phyloP scores from a whole-genome alignment of 2,113 vertebrate species.

The Triplophysa siluroides region DNA sequence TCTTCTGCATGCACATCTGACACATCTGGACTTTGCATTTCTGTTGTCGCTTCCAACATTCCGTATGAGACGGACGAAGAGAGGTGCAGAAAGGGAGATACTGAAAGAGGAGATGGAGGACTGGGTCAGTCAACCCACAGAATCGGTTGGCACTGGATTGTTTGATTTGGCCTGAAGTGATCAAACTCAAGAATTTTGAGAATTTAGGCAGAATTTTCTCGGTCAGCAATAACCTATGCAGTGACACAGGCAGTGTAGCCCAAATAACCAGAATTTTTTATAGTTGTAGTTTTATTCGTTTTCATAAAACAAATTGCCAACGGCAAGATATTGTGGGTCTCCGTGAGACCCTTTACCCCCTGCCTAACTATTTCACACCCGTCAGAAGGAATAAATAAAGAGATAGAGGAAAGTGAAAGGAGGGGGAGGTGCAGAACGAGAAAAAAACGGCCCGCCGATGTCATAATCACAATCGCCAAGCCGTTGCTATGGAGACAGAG shows the following conservation, averaged over 20 bases:
- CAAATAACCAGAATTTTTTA: background rate
- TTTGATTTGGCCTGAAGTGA: slow-evolving; percentile 10
- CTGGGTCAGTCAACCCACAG: slow-evolving; percentile 7
- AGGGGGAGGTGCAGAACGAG: background rate
- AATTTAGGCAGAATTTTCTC: background rate
- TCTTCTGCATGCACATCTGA: slow-evolving; percentile 19
- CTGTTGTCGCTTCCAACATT: slow-evolving; percentile 19
- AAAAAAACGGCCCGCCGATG: slow-evolving; percentile 23
- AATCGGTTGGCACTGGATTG: slow-evolving; percentile 16
- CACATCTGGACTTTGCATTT: slow-evolving; percentile 40
- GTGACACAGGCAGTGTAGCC: background rate
- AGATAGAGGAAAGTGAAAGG: background rate
- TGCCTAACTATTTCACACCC: background rate
- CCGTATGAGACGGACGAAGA: slow-evolving; percentile 16
- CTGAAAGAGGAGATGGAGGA: background rate
- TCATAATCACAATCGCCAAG: slow-evolving; percentile 52
- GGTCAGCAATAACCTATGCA: background rate
- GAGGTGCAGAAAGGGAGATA: slow-evolving; percentile 5
- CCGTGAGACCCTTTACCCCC: background rate
- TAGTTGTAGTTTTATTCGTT: background rate
- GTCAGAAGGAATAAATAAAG: background rate
- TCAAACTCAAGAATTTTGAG: background rate
- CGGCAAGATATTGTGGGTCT: background rate
- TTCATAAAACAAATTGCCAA: background rate
- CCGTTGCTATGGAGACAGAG: slow-evolving; percentile 57